phyloP scores from a whole-genome alignment of 2,888 invertebrate genomes.

The Acholoe squamosa region DNA sequence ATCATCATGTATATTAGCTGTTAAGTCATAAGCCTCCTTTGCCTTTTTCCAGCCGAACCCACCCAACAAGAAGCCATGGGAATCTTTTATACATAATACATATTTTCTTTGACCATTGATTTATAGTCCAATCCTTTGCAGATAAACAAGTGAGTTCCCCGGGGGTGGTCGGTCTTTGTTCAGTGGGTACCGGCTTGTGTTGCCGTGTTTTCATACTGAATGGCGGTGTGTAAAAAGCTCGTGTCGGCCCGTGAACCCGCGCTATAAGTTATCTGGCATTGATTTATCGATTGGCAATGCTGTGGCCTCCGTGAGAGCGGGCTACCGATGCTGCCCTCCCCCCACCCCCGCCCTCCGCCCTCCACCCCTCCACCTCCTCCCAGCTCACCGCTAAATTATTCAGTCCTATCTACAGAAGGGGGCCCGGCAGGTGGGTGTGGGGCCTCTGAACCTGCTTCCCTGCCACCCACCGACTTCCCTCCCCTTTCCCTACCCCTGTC shows the following conservation, averaged over 20 bases:
- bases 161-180: constrained; percentile 4
- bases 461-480: not conserved
- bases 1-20: not conserved
- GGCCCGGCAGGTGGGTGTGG: constrained; percentile 4
- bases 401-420: constrained; percentile 6
- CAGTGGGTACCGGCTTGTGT: not conserved
- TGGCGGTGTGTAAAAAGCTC: not conserved
- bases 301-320: constrained; percentile 9
- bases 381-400: constrained; percentile 10
- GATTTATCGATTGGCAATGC: constrained; percentile 13
- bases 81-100: constrained; percentile 27
- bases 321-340: constrained; percentile 6
- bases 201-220: constrained; percentile 22
- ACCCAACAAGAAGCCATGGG: not conserved
- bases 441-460: not conserved
- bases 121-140: not conserved
- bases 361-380: not conserved
- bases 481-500: not conserved
- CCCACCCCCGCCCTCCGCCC: not conserved
- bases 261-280: constrained; percentile 29
- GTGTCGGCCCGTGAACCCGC: not conserved
- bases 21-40: not conserved
- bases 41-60: not conserved
- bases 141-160: not conserved
- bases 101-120: constrained; percentile 28